Conservation (phyloP, 2,888 invertebrate genomes). For the Seira musarum region DNA sequence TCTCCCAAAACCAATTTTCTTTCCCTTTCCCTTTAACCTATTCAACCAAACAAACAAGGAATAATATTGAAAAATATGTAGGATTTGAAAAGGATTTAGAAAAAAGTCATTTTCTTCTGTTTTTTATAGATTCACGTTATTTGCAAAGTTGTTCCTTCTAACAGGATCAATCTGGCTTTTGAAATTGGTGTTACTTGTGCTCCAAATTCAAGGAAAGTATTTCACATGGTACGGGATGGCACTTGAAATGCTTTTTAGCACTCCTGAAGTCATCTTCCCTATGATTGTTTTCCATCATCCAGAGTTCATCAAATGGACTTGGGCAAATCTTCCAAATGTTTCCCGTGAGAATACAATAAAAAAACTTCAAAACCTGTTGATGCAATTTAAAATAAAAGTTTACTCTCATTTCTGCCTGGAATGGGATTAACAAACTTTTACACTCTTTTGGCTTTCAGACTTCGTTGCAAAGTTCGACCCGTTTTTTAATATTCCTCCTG, state of each 20-base stretch:
- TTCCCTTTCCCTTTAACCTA: too few species aligned
- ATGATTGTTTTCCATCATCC: conserved; percentile 53
- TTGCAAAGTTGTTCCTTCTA: conserved; percentile 59
- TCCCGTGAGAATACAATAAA: too few species aligned
- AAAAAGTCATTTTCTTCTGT: conserved; percentile 9
- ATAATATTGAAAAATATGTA: neutral
- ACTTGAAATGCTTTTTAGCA: conserved; percentile 50
- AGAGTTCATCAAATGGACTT: conserved; percentile 56
- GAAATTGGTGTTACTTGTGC: conserved; percentile 42
- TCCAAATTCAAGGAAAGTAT: conserved; percentile 54
- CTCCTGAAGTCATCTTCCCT: conserved; percentile 58
- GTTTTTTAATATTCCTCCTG: too few species aligned
- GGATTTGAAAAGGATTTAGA: too few species aligned
- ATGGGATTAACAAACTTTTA: too few species aligned
- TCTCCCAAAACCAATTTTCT: neutral
- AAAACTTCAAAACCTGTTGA: too few species aligned
- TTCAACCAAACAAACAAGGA: too few species aligned
- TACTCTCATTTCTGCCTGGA: too few species aligned
- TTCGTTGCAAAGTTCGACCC: too few species aligned
- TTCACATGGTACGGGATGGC: conserved; percentile 58
- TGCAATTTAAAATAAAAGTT: too few species aligned
- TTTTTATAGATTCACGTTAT: conserved; percentile 50
- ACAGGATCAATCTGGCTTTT: conserved; percentile 60
- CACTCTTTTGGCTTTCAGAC: too few species aligned
- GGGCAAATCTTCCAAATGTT: conserved; percentile 38